Percentiles rank a stretch among this genome's conserved stretches.
phyloP scores from a whole-genome alignment of 2,113 vertebrate genomes.

The Caranx ignobilis region DNA sequence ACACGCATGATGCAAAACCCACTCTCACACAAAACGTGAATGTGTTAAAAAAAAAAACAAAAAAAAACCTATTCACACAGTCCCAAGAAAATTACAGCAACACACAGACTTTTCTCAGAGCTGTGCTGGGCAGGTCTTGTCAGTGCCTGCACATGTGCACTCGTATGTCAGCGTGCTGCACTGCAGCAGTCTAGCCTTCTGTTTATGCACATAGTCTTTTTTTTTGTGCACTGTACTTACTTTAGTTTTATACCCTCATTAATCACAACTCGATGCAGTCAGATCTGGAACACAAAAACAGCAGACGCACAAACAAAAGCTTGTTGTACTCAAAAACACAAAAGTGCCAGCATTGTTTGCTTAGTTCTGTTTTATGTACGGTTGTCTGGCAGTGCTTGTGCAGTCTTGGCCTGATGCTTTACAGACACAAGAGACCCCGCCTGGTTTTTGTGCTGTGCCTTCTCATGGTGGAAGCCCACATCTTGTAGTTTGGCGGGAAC shows the following conservation, averaged over 20 bases:
- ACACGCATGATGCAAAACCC: neutral
- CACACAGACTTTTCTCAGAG: slow-evolving; percentile 48
- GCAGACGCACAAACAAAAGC: slow-evolving; percentile 16
- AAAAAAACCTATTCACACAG: slow-evolving; percentile 23
- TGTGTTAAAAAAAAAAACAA: too few species aligned
- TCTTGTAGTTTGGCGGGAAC: slow-evolving; percentile 5
- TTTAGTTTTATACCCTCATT: slow-evolving; percentile 35
- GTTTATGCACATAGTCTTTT: neutral
- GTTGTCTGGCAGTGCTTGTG: slow-evolving; percentile 48
- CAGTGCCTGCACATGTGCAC: slow-evolving; percentile 60
- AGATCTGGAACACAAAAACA: slow-evolving; percentile 33
- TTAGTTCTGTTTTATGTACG: slow-evolving; percentile 31
- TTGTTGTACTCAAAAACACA: slow-evolving; percentile 32
- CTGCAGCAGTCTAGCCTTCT: slow-evolving; percentile 37
- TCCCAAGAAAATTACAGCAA: slow-evolving; percentile 35
- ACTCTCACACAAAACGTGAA: neutral
- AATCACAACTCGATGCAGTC: slow-evolving; percentile 43
- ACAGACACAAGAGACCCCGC: slow-evolving; percentile 32
- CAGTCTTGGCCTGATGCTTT: slow-evolving; percentile 44
- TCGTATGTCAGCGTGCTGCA: slow-evolving; percentile 32
- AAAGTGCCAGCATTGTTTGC: slow-evolving; percentile 19
- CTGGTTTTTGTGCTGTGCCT: slow-evolving; percentile 37
- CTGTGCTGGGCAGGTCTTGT: slow-evolving; percentile 54
- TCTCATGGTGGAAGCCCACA: slow-evolving; percentile 45
- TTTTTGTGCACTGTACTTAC: slow-evolving; percentile 3